Percentiles rank a stretch among this genome's conserved stretches.
These are phyloP conservation scores for Drymodes brunneopygia DNA, from an alignment of 2,113 vertebrate genomes.

Conservation along the genomic window DNA sequence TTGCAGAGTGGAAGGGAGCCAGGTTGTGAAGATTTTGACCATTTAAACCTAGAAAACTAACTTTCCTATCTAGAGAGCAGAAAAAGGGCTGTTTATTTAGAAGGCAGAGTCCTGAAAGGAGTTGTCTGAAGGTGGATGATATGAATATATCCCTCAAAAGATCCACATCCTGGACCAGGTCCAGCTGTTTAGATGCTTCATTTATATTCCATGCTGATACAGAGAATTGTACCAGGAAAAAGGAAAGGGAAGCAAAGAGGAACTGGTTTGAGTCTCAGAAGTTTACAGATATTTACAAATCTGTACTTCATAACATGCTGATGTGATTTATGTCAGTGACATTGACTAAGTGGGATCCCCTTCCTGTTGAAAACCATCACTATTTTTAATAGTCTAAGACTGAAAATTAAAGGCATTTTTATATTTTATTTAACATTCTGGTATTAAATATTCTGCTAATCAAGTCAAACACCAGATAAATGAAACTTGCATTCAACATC, in stretches of 20 bases:
- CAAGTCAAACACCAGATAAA: not conserved
- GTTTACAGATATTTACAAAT: not conserved
- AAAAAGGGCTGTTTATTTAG: not conserved
- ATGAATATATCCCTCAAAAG: not conserved
- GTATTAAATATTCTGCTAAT: not conserved
- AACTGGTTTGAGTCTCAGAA: not conserved
- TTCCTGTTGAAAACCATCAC: not conserved
- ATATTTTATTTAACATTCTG: not conserved
- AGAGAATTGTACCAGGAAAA: not conserved
- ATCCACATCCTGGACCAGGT: not conserved
- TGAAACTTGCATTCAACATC: not conserved
- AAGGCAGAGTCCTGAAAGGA: not conserved
- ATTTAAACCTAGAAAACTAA: not conserved
- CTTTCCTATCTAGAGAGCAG: not conserved
- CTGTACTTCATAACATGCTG: not conserved
- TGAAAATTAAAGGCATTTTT: not conserved
- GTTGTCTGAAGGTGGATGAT: not conserved
- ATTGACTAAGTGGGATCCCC: not conserved
- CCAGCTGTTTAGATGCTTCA: not conserved
- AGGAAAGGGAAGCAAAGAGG: not conserved
- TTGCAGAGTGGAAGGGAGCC: not conserved
- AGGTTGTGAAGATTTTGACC: not conserved
- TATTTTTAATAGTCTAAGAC: not conserved
- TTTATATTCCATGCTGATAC: not conserved
- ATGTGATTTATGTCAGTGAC: not conserved